Evolutionary conservation across 2,797 vertebrate genomes (phyloP).

Genomic region (Schizopygopsis pylzovi): DNA sequence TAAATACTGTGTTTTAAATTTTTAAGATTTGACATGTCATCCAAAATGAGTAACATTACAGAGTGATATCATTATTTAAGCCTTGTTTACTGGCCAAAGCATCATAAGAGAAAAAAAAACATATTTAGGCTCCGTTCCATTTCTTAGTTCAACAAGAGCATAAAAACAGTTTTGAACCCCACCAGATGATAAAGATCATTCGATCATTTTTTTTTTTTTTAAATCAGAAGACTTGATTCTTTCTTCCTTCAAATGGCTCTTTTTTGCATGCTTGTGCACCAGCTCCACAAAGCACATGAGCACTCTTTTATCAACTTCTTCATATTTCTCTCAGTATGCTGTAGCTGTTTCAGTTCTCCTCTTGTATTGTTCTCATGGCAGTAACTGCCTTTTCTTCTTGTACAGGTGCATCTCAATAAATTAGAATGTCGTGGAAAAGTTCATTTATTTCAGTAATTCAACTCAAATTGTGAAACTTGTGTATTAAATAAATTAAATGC

Average conservation of each 20-base stretch:
- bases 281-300: conserved; percentile 43
- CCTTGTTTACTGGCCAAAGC: conserved; percentile 39
- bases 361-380: conserved; percentile 48
- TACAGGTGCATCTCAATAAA: no score
- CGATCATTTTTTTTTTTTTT: neutral
- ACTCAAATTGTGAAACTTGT: no score
- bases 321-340: conserved; percentile 56
- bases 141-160: neutral
- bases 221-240: conserved; percentile 72
- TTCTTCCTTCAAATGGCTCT: conserved; percentile 59
- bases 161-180: neutral
- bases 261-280: conserved; percentile 57
- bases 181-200: conserved; percentile 15
- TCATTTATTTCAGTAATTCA: no score
- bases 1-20: neutral
- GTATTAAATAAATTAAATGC: no score
- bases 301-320: conserved; percentile 26
- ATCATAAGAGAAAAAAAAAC: neutral
- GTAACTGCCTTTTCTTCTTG: conserved; percentile 38
- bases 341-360: conserved; percentile 54
- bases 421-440: no score
- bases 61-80: neutral
- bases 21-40: neutral
- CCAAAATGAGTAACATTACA: neutral
- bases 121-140: neutral